Base-by-base conservation (phyloP, 2,888 invertebrate species). In the Dasypolia templi region DNA sequence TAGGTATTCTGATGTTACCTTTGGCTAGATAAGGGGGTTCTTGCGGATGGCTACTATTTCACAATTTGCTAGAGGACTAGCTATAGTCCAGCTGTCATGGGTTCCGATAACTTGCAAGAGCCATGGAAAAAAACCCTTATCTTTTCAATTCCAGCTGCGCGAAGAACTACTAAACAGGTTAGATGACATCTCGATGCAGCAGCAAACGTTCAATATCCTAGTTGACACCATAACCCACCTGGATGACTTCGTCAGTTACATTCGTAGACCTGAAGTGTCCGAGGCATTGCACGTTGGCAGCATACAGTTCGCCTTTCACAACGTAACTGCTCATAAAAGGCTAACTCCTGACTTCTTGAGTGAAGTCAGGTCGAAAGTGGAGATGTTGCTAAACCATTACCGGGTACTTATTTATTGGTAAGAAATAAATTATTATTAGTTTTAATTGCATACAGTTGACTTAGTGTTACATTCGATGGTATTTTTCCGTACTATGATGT, bases 211-310 rank as follows among this genome's bases (percentile, higher is more conserved):
- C 82, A 94, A 95, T 75, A 73, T 92, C 0, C 82, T 95, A 0
- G 90, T 94, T 12, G 97, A 97, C 71, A 88, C 89, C 22, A 87
- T 93, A 11, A 74, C 78, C 12, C 93, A 95, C 59, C 89, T 96
- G 0, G 73, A 89, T n/a, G 91, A 90, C 61, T 97, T 97, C 92
- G 90, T 93, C 0, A 88, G 92, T 7, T 98, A 97, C 93, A 92
- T 98, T 46, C 96, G 97, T 68, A 91, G 90, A 17, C 90, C 91
- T 5, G 95, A 96, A 35, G 94, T 97, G 0, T 95, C 97, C 32
- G 94, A 95, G 17, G 97, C 97, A 0, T 97, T 98, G 66, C 98
- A 98, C 87, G 98, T 98, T 0, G 98, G 98, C 0, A 97, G 97
- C 84, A 93, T 96, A n/a, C 92, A 96, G 29, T 94, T 94, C 62